A percentile compares a stretch with the other conserved stretches of the same genome.
Evolutionary conservation across 2,888 invertebrate species (phyloP).

Genomic region (Actias luna): DNA sequence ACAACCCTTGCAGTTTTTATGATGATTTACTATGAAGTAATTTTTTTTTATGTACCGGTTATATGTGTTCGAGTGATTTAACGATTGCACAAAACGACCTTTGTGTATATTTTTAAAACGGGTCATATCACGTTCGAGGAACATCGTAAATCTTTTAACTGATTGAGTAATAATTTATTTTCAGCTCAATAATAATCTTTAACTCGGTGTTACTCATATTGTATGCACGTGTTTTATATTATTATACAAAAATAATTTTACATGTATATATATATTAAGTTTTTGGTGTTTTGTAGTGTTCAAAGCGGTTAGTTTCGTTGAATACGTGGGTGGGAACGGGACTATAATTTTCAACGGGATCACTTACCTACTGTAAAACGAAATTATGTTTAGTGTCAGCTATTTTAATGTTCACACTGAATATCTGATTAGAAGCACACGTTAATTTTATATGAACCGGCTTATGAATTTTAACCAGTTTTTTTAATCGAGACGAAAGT

Average conservation of each 20-base stretch:
- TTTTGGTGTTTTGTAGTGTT: background rate
- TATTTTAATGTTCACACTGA: slow-evolving; percentile 19
- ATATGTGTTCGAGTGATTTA: slow-evolving; percentile 9
- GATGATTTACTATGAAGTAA: background rate
- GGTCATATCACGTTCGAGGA: slow-evolving; percentile 14
- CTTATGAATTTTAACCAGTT: background rate
- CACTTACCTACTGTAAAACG: slow-evolving; percentile 26
- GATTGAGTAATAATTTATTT: slow-evolving; percentile 42
- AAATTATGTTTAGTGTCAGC: slow-evolving; percentile 21
- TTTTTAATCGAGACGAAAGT: background rate
- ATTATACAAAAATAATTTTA: background rate
- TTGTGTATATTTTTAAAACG: slow-evolving; percentile 21
- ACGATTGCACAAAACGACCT: slow-evolving; percentile 13
- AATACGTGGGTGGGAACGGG: slow-evolving; percentile 26
- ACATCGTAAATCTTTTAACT: slow-evolving; percentile 25
- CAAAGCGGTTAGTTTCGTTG: background rate
- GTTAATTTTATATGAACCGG: background rate
- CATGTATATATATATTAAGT: background rate
- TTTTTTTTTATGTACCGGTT: background rate
- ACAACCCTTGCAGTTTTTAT: background rate
- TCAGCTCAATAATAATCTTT: slow-evolving; percentile 42
- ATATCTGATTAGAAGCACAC: slow-evolving; percentile 14
- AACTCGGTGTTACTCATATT: slow-evolving; percentile 42
- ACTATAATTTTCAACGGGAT: slow-evolving; percentile 17
- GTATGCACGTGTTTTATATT: slow-evolving; percentile 23